Evolutionary conservation across 2,888 invertebrate genomes (phyloP), one percentile per base, ranked within the genome.

Genomic region (Ischnus inquisitorius): DNA sequence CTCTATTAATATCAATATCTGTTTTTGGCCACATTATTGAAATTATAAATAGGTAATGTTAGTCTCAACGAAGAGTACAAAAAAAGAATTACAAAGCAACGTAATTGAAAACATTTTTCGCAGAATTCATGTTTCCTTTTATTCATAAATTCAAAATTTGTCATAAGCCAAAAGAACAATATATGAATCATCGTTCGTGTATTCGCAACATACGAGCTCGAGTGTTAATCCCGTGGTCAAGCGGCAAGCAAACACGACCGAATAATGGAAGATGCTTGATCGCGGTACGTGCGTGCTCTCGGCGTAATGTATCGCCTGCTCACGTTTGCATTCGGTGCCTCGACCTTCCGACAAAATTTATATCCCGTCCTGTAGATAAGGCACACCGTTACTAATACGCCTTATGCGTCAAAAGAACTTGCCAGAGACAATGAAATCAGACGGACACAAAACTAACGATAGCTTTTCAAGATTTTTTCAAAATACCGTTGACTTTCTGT

Each of bases 331-430:
- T 51, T 43, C 19, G 74, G 16, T 69, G 89, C 79, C 67, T n/a
- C 75, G 83, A 68, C 86, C 85, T 39, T 88, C 85, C 86, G 79
- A 69, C 77, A 54, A 87, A 90, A 90, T 89, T 90, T 90, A 90
- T 90, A 89, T 90, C 88, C 87, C 79, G 87, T 78, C 72, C 64
- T 74, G 81, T 65, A 89, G 90, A 90, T 90, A 90, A 90, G 90
- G 88, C 88, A 90, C 90, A 90, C 84, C 57, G 25, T 28, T 39
- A 34, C 69, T 65, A 28, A 83, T 43, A 57, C 10, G 48, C 34
- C 60, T 41, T 48, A 16, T n/a, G 25, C 19, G 25, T 22, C 14
- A n/a, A 28, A 28, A 22, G 28, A 60, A 28, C 14, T 25, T 60
- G 28, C 22, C 39, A 39, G 39, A 39, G 5, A 41, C 39, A 39